A percentile compares a stretch with the other conserved stretches of the same genome.
These are phyloP conservation scores for Philaethria dido DNA, from an alignment of 2,888 invertebrate genomes.

Conservation along the genomic window DNA sequence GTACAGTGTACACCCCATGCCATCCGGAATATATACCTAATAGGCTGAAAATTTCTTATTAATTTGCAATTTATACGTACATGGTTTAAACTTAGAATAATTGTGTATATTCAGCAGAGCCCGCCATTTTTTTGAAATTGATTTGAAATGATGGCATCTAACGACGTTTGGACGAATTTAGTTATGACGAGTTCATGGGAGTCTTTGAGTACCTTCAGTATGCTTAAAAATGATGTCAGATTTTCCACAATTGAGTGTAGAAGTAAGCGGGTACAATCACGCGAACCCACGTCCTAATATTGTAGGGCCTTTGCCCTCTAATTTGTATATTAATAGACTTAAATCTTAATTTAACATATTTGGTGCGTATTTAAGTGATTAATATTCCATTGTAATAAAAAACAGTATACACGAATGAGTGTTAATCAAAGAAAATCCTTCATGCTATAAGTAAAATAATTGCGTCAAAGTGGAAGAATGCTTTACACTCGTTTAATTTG, in stretches of 20 bases:
- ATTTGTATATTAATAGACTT: conserved; percentile 35
- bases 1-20: no score
- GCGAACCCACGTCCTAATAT: conserved; percentile 31
- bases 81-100: no score
- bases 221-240: background rate
- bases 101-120: no score
- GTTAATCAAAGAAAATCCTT: conserved; percentile 51
- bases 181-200: no score
- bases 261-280: conserved; percentile 31
- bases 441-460: conserved; percentile 62
- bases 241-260: background rate
- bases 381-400: conserved; percentile 33
- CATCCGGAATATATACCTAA: no score
- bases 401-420: conserved; percentile 30
- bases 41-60: no score
- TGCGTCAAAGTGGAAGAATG: conserved; percentile 64
- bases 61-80: no score
- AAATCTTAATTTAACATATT: conserved; percentile 25
- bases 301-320: conserved; percentile 38
- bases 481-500: conserved; percentile 74
- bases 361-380: conserved; percentile 19
- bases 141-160: no score
- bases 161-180: no score
- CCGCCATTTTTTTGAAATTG: no score
- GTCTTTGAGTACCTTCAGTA: background rate